These are phyloP conservation scores for Ictalurus punctatus DNA, from an alignment of 2,113 vertebrate genomes.

Conservation along the genomic window DNA sequence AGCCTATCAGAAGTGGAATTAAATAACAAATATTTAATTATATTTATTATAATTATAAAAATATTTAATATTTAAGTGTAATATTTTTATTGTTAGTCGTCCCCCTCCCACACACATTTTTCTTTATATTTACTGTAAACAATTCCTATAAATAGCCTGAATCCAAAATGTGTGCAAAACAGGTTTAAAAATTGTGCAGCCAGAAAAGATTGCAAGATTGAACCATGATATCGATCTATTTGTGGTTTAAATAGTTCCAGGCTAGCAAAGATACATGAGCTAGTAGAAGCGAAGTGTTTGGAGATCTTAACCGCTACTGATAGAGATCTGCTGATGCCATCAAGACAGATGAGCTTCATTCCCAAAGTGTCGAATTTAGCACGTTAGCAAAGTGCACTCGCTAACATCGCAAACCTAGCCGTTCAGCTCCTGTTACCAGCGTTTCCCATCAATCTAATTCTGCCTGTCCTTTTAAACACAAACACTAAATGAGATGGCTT, in stretches of 20 bases:
- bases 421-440: conserved; percentile 51
- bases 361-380: conserved; percentile 70
- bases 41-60: no score
- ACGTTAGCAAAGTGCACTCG: conserved; percentile 67
- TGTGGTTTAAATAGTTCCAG: conserved; percentile 42
- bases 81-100: background rate
- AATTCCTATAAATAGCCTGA: conserved; percentile 34
- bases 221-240: conserved; percentile 19
- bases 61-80: no score
- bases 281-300: conserved; percentile 57
- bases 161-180: conserved; percentile 33
- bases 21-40: no score
- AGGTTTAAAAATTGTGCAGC: conserved; percentile 36
- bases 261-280: conserved; percentile 29
- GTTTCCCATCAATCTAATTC: conserved; percentile 33
- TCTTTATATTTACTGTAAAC: conserved; percentile 49
- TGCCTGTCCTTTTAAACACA: conserved; percentile 30
- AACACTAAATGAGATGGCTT: background rate
- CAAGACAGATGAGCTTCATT: conserved; percentile 54
- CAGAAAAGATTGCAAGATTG: conserved; percentile 20
- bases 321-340: conserved; percentile 73
- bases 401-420: conserved; percentile 56
- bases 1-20: background rate
- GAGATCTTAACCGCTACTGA: conserved; percentile 66
- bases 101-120: background rate